These are phyloP conservation scores for Phengaris alcon DNA, from an alignment of 2,888 invertebrate species.

Conservation along the genomic window DNA sequence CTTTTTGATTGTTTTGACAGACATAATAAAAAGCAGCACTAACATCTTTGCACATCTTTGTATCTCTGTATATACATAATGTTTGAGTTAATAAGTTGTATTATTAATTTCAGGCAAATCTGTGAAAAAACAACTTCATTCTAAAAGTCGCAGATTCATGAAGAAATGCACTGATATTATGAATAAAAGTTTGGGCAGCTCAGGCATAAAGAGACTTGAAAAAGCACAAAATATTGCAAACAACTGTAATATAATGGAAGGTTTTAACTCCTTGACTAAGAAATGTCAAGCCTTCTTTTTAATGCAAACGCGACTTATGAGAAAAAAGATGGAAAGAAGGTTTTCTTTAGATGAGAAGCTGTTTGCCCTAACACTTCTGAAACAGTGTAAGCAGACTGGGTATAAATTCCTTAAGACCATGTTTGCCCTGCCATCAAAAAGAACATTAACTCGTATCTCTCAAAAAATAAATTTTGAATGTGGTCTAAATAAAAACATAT, in stretches of 20 bases:
- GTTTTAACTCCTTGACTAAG: constrained; percentile 29
- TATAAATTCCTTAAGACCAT: constrained; percentile 28
- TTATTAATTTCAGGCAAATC: not conserved
- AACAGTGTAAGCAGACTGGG: constrained; percentile 23
- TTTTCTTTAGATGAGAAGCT: constrained; percentile 28
- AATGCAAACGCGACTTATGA: constrained; percentile 8
- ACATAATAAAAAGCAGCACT: not conserved
- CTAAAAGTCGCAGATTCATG: not conserved
- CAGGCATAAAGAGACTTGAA: not conserved
- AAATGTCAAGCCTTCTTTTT: constrained; percentile 25
- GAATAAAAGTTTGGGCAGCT: not conserved
- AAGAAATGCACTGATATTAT: not conserved
- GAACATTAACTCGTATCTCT: not conserved
- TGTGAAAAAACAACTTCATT: not conserved
- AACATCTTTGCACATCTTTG: not conserved
- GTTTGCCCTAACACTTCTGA: constrained; percentile 17
- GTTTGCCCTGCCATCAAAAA: constrained; percentile 20
- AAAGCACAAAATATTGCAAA: not conserved
- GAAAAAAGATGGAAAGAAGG: constrained; percentile 4
- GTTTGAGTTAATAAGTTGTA: not conserved
- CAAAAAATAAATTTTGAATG: not conserved
- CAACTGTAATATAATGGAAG: not conserved
- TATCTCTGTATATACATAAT: not conserved
- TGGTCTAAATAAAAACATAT: not conserved
- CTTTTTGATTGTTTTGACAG: not conserved